Conservation (phyloP, 2,888 invertebrate genomes). For the Tineola bisselliella region DNA sequence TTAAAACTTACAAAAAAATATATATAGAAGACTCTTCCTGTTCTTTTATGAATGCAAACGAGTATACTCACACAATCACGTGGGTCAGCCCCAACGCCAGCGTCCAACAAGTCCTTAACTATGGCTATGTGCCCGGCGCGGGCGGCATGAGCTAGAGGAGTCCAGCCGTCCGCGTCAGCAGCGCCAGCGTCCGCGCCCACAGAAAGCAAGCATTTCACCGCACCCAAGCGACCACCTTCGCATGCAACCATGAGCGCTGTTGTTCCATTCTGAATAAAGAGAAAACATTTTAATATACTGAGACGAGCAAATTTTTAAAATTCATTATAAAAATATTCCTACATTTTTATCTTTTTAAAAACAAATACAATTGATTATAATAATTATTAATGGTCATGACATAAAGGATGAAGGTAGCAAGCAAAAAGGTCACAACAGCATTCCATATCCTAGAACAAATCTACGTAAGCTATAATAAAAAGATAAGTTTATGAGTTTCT, state of each 20-base stretch:
- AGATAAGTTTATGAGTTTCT: not conserved
- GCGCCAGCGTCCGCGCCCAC: constrained; percentile 93
- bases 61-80: constrained; percentile 78
- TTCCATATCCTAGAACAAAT: not conserved
- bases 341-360: too few relatives aligned
- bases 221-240: constrained; percentile 82
- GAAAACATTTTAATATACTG: too few relatives aligned
- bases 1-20: not conserved
- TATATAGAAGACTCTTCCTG: not conserved
- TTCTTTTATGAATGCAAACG: not conserved
- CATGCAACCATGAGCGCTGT: constrained; percentile 94
- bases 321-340: too few relatives aligned
- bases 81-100: constrained; percentile 86
- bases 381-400: too few relatives aligned
- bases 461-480: not conserved
- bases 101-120: constrained; percentile 82
- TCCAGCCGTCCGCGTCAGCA: constrained; percentile 94
- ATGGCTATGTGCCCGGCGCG: constrained; percentile 88
- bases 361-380: too few relatives aligned
- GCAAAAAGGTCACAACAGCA: not conserved
- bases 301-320: too few relatives aligned
- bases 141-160: constrained; percentile 88
- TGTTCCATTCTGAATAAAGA: constrained; percentile 79
- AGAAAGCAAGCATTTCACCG: constrained; percentile 85
- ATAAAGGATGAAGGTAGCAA: not conserved